Evolutionary conservation across 2,888 invertebrate genomes (phyloP).

Genomic region (Caenorhabditis sp.): DNA sequence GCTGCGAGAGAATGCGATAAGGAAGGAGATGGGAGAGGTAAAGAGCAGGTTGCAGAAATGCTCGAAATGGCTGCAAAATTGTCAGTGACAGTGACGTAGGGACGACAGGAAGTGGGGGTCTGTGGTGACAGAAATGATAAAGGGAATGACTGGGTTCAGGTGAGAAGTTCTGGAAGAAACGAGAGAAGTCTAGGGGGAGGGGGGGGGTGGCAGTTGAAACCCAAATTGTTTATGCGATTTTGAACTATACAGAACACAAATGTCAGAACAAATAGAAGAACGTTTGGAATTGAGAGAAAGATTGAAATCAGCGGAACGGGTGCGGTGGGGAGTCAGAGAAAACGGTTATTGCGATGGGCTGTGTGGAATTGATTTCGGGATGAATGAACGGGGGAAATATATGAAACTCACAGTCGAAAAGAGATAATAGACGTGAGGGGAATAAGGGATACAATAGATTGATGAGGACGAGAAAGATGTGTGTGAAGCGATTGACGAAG

Average conservation of each 20-base stretch:
- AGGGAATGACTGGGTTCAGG: too few relatives aligned
- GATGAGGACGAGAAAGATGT: slow-evolving; percentile 9
- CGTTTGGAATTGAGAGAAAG: slow-evolving; percentile 17
- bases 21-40: neutral
- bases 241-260: slow-evolving; percentile 50
- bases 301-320: neutral
- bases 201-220: neutral
- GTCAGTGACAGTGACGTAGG: slow-evolving; percentile 58
- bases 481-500: slow-evolving; percentile 41
- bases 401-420: neutral
- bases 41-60: slow-evolving; percentile 51
- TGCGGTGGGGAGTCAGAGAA: slow-evolving; percentile 9
- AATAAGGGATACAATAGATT: too few relatives aligned
- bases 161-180: too few relatives aligned
- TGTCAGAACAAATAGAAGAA: slow-evolving; percentile 31
- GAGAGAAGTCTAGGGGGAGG: too few relatives aligned
- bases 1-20: slow-evolving; percentile 16
- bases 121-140: slow-evolving; percentile 39
- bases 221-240: slow-evolving; percentile 42
- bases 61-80: slow-evolving; percentile 50
- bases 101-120: slow-evolving; percentile 39
- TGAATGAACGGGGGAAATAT: too few relatives aligned
- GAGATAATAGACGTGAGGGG: neutral
- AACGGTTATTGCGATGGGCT: slow-evolving; percentile 15
- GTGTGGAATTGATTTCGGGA: too few relatives aligned